These are phyloP conservation scores for Triops cancriformis DNA, from an alignment of 1,140 invertebrate genomes.

Conservation along the genomic window DNA sequence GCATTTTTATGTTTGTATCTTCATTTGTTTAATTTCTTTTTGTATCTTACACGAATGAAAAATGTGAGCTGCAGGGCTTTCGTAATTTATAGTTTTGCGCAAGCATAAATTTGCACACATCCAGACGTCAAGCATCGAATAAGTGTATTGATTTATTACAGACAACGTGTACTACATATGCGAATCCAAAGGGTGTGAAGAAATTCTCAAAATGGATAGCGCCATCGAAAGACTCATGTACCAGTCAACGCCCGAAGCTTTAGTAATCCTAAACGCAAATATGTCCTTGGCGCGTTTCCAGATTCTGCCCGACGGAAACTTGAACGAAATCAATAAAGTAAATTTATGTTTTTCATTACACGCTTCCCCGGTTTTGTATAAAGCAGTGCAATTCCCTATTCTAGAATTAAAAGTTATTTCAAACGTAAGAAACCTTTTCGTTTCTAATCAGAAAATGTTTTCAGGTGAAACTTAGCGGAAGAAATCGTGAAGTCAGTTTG, in stretches of 20 bases:
- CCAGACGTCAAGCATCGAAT: not conserved
- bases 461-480: constrained; percentile 68
- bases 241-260: not conserved
- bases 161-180: not conserved
- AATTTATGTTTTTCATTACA: not conserved
- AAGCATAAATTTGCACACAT: not conserved
- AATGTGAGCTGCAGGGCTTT: not conserved
- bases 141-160: not conserved
- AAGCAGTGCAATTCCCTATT: too few relatives aligned
- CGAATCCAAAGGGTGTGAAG: not conserved
- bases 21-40: too few relatives aligned
- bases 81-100: not conserved
- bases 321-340: not conserved
- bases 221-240: not conserved
- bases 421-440: too few relatives aligned
- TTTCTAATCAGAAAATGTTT: too few relatives aligned
- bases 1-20: too few relatives aligned
- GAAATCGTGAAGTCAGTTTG: constrained; percentile 51
- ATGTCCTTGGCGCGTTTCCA: not conserved
- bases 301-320: not conserved
- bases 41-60: too few relatives aligned
- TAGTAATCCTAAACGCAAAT: not conserved
- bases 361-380: too few relatives aligned
- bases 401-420: too few relatives aligned
- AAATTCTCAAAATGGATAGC: not conserved